Evolutionary conservation across 2,888 invertebrate species (phyloP).

Genomic region (Tenthredo mesomela): DNA sequence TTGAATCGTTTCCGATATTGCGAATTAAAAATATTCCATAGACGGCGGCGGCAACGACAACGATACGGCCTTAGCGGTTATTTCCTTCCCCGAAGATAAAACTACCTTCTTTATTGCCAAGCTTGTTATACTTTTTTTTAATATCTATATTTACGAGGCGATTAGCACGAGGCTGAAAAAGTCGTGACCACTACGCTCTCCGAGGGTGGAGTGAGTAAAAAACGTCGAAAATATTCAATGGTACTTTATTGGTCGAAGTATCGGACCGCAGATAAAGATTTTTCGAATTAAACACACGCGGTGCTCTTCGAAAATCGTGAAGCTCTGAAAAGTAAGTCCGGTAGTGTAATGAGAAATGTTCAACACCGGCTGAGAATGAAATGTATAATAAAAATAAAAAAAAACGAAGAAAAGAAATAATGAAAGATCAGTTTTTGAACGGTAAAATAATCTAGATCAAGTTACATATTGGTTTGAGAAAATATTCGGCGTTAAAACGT

Average conservation of each 20-base stretch:
- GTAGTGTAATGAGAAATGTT: constrained; percentile 9
- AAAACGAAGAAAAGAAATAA: not conserved
- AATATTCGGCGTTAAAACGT: not conserved
- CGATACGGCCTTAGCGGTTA: constrained; percentile 32
- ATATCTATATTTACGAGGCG: constrained; percentile 36
- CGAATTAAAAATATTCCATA: constrained; percentile 37
- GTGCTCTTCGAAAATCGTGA: not conserved
- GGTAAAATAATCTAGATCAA: not conserved
- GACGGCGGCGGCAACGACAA: not conserved
- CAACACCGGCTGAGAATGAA: not conserved
- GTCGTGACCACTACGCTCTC: not conserved
- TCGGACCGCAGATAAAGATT: constrained; percentile 33
- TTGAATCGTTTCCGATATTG: constrained; percentile 45
- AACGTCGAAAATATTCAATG: constrained; percentile 7
- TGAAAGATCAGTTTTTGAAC: not conserved
- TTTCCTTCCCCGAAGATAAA: constrained; percentile 32
- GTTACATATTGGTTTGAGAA: not conserved
- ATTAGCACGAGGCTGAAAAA: not conserved
- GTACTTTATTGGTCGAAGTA: constrained; percentile 12
- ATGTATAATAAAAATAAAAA: not conserved
- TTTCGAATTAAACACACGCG: constrained; percentile 36
- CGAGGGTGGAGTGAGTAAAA: not conserved
- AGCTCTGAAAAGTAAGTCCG: not conserved
- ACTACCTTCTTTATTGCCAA: constrained; percentile 32
- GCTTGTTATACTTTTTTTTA: constrained; percentile 22